Base-by-base conservation (phyloP, 1,140 invertebrate species). In the Drosophila tropicalis region DNA sequence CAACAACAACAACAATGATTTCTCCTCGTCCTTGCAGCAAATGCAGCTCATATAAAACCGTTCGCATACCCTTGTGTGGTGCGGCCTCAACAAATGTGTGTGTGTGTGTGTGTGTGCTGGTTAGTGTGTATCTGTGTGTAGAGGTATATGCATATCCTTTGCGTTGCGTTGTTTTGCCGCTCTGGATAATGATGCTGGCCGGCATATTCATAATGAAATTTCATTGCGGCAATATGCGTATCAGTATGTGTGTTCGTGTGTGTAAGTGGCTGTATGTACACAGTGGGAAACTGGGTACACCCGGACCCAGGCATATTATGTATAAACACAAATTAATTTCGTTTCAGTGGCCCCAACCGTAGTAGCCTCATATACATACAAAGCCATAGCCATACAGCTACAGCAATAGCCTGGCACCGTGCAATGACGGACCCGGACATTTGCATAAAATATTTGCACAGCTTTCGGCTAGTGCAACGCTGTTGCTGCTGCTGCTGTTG, bases 251-350 rank as follows among this genome's bases (percentile, higher is more conserved):
- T 61, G 58, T 47, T 9, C 44, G 32, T 22, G 62, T 40, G 41
- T 61, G 15, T 34, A 19, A 51, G 44, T 51, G 44, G 44, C 17
- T 51, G 44, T 51, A 51, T 51, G 44, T 51, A 85, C 64, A 77
- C 64, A 77, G 70, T 69, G 73, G 77, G 57, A 76, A 76, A 72
- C 67, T 60, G 62, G 67, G 73, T 58, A 74, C 64, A 54, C 62
- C 68, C 69, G 73, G 57, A 73, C 80, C 76, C 83, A 79, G 80
- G 84, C 84, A 89, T 90, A 90, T 90, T 90, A 90, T 90, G 87
- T 90, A 90, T 90, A 91, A 90, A 91, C 87, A 90, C 87, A 90
- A 90, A 90, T 90, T 90, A 90, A 90, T 90, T 90, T 90, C 87
- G 89, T 90, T 90, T 87, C 89, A 87, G 83, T 87, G 83, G 83